Percentiles rank a stretch among this genome's conserved stretches.
Evolutionary conservation across 1,140 invertebrate genomes (phyloP).

Genomic region (Halictus rubicundus): DNA sequence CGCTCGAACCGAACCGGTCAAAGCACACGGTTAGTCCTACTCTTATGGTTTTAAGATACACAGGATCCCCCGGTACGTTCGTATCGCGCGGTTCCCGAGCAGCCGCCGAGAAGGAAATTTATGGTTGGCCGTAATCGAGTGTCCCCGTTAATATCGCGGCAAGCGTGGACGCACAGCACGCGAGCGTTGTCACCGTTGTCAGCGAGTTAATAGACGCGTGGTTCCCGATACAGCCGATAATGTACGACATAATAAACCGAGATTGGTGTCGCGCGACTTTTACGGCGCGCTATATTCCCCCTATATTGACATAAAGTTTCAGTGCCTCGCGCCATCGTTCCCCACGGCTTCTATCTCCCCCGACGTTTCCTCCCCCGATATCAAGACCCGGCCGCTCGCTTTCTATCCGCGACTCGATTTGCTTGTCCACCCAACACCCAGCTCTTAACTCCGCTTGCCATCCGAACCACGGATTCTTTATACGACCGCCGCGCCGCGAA

Average conservation of each 20-base stretch:
- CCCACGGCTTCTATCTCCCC: background rate
- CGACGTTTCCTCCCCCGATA: background rate
- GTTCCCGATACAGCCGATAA: constrained; percentile 17
- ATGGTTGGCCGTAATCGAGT: background rate
- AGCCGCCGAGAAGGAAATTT: background rate
- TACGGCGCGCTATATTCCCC: constrained; percentile 11
- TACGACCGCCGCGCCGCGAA: too few species aligned
- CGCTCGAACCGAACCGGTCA: background rate
- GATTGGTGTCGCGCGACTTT: constrained; percentile 14
- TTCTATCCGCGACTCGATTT: background rate
- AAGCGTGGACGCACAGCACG: background rate
- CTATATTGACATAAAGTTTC: constrained; percentile 10
- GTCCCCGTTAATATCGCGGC: too few species aligned
- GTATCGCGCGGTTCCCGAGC: background rate
- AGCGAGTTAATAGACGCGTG: background rate
- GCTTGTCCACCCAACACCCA: background rate
- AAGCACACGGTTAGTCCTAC: background rate
- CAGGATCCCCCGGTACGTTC: background rate
- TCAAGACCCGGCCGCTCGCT: background rate
- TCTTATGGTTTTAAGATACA: background rate
- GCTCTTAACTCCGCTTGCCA: too few species aligned
- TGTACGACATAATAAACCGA: constrained; percentile 22
- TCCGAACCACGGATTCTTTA: too few species aligned
- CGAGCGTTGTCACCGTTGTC: background rate
- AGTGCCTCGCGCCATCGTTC: background rate